Evolutionary conservation across 2,797 vertebrate species (phyloP), one percentile per base, ranked within the genome.

Genomic region (Lophura swinhoii): DNA sequence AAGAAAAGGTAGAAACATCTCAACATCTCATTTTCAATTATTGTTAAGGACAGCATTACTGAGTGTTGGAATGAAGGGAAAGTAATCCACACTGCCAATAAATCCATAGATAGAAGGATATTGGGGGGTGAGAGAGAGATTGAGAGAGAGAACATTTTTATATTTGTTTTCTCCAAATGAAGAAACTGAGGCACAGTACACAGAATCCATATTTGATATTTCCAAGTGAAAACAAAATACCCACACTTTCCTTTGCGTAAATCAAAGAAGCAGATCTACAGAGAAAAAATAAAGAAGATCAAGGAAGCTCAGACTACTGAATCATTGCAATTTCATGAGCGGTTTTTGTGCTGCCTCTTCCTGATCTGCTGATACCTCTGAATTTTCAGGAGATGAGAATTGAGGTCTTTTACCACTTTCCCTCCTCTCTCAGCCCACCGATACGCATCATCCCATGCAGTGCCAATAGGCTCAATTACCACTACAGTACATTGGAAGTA

Each of bases 371-470:
- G 43, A 22, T 26, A 13, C 2, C 5, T 23, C 29, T 0, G 0
- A 68, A 29, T n/a, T 53, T 48, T 24, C 8, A 4, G 1, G 46
- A 70, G 15, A 22, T 9, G 5, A 26, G 4, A 2, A 3, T 7
- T 56, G 48, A 41, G 20, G 8, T 1, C 4, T 3, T 44, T 64
- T 33, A 4, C 23, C n/a, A n/a, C 5, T 21, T 41, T 13, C 20
- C 11, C 4, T 55, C 6, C 51, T 53, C 17, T 49, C 3, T 20
- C 12, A 63, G 6, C 16, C 72, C 37, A 16, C 8, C 37, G 73
- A n/a, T 20, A 29, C 14, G 0, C 1, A 1, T 23, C 2, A 41
- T n/a, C 55, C 39, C 18, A 1, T 3, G 8, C 6, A 9, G 0
- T 22, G 18, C 6, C 48, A 35, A 29, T 13, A 33, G 2, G 4